Conservation (phyloP, 2,888 invertebrate species). For the Caenorhabditis becei region DNA sequence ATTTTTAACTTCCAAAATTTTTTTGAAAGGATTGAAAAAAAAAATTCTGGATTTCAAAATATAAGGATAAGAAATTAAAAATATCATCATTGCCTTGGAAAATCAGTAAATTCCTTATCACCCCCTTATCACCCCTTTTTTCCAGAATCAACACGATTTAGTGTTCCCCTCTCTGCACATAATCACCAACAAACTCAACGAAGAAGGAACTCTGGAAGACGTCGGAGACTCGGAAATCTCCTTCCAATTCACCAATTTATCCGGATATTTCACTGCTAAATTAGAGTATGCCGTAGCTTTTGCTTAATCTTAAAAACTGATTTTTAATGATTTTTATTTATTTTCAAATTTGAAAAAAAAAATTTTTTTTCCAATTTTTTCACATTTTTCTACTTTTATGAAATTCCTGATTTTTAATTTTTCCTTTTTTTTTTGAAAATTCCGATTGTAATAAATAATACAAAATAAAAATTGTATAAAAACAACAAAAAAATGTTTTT, state of each 20-base stretch:
- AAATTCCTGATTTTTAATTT: neutral
- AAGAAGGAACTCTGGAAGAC: constrained; percentile 69
- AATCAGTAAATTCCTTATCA: no score
- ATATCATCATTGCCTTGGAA: no score
- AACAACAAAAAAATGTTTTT: no score
- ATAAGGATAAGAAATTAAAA: no score
- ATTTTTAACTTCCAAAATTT: neutral
- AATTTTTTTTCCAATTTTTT: neutral
- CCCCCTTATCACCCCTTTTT: no score
- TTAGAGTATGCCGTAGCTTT: constrained; percentile 66
- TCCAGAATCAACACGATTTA: constrained; percentile 66
- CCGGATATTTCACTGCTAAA: constrained; percentile 71
- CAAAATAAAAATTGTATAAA: neutral
- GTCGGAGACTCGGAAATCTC: constrained; percentile 62
- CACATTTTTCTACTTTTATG: neutral
- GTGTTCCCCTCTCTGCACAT: constrained; percentile 68
- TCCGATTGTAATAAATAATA: neutral
- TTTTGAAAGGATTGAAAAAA: no score
- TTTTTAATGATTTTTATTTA: neutral
- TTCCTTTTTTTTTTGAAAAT: no score
- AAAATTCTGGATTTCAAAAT: no score
- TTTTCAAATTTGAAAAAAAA: neutral
- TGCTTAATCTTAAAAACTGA: neutral
- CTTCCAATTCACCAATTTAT: constrained; percentile 63
- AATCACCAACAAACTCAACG: constrained; percentile 69